A percentile compares a stretch with the other conserved stretches of the same genome.
Evolutionary conservation across 2,888 invertebrate species (phyloP).

Genomic region (Tetanocera ferruginea): DNA sequence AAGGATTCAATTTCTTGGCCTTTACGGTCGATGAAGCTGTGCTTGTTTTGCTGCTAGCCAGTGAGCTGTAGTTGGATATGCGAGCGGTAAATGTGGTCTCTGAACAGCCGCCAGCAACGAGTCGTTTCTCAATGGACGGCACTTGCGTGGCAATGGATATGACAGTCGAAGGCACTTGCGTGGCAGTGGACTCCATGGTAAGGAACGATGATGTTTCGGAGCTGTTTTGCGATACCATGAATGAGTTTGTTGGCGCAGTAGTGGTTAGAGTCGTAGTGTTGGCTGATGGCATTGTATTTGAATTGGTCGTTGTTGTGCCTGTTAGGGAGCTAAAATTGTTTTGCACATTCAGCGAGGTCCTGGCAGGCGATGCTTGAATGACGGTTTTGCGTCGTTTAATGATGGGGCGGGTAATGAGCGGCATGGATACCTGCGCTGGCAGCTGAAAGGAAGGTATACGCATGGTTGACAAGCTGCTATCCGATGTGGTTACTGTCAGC

Average conservation of each 20-base stretch:
- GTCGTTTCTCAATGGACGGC: conserved; percentile 1
- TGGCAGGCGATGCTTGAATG: conserved; percentile 50
- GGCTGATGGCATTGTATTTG: neutral
- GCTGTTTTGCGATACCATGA: neutral
- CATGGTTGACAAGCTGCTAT: conserved; percentile 8
- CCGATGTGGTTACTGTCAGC: neutral
- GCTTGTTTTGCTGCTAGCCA: neutral
- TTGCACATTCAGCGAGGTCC: conserved; percentile 26
- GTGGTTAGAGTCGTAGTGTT: conserved; percentile 35
- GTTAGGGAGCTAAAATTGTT: conserved; percentile 18
- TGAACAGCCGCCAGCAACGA: neutral
- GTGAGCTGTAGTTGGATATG: neutral
- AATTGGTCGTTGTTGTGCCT: neutral
- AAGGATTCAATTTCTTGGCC: conserved; percentile 2
- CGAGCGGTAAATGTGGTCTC: conserved; percentile 3
- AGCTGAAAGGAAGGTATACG: conserved; percentile 42
- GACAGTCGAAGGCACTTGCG: neutral
- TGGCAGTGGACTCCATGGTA: neutral
- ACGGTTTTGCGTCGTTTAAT: conserved; percentile 60
- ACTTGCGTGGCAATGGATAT: conserved; percentile 32
- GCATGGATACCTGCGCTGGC: conserved; percentile 39
- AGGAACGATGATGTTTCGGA: neutral
- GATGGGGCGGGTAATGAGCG: conserved; percentile 58
- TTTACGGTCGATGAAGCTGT: conserved; percentile 8
- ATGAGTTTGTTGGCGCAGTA: conserved; percentile 30